A percentile compares a stretch with the other conserved stretches of the same genome.
phyloP scores from a whole-genome alignment of 2,888 invertebrate genomes.

The Xestia ashworthii region DNA sequence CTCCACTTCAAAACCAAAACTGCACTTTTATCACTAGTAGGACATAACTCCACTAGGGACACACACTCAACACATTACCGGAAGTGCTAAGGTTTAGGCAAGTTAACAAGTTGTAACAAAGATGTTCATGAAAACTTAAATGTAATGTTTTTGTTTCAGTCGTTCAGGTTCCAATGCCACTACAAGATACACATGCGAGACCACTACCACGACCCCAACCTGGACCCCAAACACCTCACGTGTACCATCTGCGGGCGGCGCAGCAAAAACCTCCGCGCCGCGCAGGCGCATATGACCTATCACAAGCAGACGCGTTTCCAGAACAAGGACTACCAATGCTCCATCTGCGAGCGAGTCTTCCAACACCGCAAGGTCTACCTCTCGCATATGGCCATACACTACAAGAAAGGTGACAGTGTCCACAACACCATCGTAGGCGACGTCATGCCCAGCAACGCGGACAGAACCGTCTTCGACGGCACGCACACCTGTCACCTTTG shows the following conservation, averaged over 20 bases:
- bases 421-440: slow-evolving; percentile 82
- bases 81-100: not conserved
- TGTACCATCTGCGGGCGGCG: slow-evolving; percentile 85
- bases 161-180: slow-evolving; percentile 85
- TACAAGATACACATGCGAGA: slow-evolving; percentile 86
- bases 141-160: slow-evolving; percentile 74
- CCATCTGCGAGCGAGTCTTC: slow-evolving; percentile 87
- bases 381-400: slow-evolving; percentile 88
- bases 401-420: slow-evolving; percentile 85
- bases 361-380: slow-evolving; percentile 85
- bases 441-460: slow-evolving; percentile 68
- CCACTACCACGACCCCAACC: slow-evolving; percentile 83
- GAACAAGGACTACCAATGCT: slow-evolving; percentile 87
- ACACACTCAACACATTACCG: too few species aligned
- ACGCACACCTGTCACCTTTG: slow-evolving; percentile 85
- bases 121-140: not conserved
- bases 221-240: slow-evolving; percentile 84
- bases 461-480: slow-evolving; percentile 75
- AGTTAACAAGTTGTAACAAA: not conserved
- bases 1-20: not conserved
- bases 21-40: not conserved
- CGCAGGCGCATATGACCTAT: slow-evolving; percentile 86
- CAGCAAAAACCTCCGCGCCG: slow-evolving; percentile 87
- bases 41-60: not conserved
- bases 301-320: slow-evolving; percentile 88